phyloP scores from a whole-genome alignment of 2,113 vertebrate genomes.

The Calonectris borealis region DNA sequence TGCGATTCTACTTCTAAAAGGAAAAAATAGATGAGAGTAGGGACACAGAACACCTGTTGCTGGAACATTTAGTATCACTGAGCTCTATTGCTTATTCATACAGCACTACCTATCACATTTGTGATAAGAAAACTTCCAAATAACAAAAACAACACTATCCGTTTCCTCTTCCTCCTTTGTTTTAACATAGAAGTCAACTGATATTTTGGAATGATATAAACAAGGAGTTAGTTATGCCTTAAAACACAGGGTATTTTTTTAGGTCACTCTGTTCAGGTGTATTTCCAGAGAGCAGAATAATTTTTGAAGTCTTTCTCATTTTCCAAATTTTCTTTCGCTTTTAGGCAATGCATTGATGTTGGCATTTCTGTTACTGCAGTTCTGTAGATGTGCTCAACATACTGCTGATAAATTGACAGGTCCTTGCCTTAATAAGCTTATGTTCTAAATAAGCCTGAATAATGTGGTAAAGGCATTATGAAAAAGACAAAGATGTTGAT shows the following conservation, averaged over 20 bases:
- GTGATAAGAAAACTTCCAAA: conserved; percentile 60
- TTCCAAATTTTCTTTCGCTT: not conserved
- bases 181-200: conserved; percentile 10
- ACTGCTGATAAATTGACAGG: not conserved
- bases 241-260: not conserved
- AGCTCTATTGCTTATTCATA: conserved; percentile 27
- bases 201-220: conserved; percentile 3
- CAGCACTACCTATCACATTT: conserved; percentile 15
- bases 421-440: not conserved
- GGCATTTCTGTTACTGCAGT: not conserved
- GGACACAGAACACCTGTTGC: conserved; percentile 58
- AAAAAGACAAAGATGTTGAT: not conserved
- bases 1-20: conserved; percentile 25
- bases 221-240: not conserved
- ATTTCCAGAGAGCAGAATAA: not conserved
- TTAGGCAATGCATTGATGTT: not conserved
- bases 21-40: not conserved
- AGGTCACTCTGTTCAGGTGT: not conserved
- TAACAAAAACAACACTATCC: not conserved
- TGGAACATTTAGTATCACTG: conserved; percentile 13
- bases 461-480: not conserved
- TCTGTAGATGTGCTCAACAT: not conserved
- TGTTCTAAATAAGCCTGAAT: not conserved
- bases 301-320: not conserved
- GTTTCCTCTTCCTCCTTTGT: conserved; percentile 24